phyloP scores from a whole-genome alignment of 2,797 vertebrate species.

The Pangasius djambal region DNA sequence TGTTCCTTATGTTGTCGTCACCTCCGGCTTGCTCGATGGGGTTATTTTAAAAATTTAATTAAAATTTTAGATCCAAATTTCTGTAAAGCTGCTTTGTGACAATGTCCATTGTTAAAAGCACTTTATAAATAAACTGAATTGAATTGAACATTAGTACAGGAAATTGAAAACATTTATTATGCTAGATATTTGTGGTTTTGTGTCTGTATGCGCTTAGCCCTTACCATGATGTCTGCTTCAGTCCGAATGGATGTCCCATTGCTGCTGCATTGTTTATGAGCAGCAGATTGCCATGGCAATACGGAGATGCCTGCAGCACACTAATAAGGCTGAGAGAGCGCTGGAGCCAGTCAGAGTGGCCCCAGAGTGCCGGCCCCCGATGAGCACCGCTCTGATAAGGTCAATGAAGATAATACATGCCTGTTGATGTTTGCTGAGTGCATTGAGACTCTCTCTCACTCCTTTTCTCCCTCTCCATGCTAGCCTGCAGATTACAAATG shows the following conservation, averaged over 20 bases:
- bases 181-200: neutral
- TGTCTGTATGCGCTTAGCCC: constrained; percentile 7
- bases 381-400: constrained; percentile 61
- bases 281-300: constrained; percentile 59
- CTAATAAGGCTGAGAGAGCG: constrained; percentile 53
- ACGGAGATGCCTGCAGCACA: constrained; percentile 51
- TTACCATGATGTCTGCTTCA: constrained; percentile 36
- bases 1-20: neutral
- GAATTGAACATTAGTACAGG: neutral
- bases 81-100: neutral
- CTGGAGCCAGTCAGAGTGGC: constrained; percentile 55
- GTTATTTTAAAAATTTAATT: neutral
- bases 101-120: neutral
- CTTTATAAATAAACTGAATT: neutral
- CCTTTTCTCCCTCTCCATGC: constrained; percentile 28
- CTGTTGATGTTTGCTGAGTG: constrained; percentile 59
- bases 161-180: constrained; percentile 10
- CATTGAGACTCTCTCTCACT: constrained; percentile 48
- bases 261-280: constrained; percentile 61
- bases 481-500: constrained; percentile 55
- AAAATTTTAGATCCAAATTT: neutral
- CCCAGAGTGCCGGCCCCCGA: constrained; percentile 50
- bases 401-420: constrained; percentile 61
- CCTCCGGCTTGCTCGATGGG: neutral
- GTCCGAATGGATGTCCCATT: constrained; percentile 50